Conservation (phyloP, 2,797 vertebrate species). For the Sebastes diploproa region DNA sequence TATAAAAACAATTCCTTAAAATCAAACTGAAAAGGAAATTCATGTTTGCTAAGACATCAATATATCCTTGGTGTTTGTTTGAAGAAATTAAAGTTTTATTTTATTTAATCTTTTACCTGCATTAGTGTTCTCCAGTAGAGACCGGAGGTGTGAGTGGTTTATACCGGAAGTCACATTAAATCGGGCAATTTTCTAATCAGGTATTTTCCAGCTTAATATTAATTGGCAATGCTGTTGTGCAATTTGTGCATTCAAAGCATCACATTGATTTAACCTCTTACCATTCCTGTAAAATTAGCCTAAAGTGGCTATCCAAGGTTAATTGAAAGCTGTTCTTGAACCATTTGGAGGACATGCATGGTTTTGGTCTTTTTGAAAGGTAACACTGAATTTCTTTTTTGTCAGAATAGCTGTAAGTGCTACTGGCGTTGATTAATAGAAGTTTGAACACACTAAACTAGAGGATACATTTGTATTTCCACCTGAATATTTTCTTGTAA, state of each 20-base stretch:
- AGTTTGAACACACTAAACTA: background rate
- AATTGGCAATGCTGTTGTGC: background rate
- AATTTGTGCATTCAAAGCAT: background rate
- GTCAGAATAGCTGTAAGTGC: background rate
- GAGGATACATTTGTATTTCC: background rate
- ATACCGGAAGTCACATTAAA: background rate
- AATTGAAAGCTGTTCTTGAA: background rate
- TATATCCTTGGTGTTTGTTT: background rate
- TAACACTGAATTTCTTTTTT: background rate
- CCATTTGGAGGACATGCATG: background rate
- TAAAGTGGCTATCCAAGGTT: background rate
- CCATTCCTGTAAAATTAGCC: background rate
- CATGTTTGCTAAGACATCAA: background rate
- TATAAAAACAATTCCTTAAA: background rate
- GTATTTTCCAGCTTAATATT: background rate
- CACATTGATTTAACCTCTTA: background rate
- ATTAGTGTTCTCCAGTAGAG: background rate
- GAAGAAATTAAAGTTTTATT: background rate
- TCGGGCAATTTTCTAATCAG: background rate
- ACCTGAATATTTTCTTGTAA: background rate
- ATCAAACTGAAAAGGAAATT: background rate
- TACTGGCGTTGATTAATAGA: background rate
- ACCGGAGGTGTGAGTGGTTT: background rate
- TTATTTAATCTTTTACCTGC: background rate
- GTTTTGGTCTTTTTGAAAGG: background rate